Evolutionary conservation across 92 coral and sea anemone genomes (phyloP).

Genomic region (Pocillopora meandrina): DNA sequence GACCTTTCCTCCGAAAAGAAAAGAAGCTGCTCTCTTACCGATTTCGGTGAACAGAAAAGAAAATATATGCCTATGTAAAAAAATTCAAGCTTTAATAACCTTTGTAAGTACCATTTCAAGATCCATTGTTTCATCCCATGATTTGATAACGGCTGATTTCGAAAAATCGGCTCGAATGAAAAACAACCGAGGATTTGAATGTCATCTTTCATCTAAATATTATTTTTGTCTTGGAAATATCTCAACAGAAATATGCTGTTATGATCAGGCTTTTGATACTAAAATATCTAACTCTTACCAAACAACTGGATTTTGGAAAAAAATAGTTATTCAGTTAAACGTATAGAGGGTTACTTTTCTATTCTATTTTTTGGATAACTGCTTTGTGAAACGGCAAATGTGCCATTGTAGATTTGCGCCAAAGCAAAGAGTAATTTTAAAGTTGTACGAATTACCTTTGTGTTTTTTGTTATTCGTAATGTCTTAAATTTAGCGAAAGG

Average conservation of each 20-base stretch:
- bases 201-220: neutral
- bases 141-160: too few relatives aligned
- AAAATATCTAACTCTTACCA: neutral
- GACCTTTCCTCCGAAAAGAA: too few relatives aligned
- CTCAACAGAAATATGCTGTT: neutral
- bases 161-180: too few relatives aligned
- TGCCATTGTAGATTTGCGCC: neutral
- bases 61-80: neutral
- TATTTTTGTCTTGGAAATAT: neutral
- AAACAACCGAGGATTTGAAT: neutral
- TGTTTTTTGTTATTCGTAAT: neutral
- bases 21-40: too few relatives aligned
- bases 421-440: neutral
- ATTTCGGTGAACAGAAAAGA: too few relatives aligned
- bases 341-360: neutral
- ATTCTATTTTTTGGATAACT: neutral
- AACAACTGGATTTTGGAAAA: conserved; percentile 17
- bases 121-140: neutral
- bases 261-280: neutral
- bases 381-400: neutral
- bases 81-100: neutral
- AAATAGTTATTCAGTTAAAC: neutral
- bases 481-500: neutral
- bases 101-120: neutral
- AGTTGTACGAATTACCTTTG: neutral